Evolutionary conservation across 2,888 invertebrate genomes (phyloP).

Genomic region (Melieria picta): DNA sequence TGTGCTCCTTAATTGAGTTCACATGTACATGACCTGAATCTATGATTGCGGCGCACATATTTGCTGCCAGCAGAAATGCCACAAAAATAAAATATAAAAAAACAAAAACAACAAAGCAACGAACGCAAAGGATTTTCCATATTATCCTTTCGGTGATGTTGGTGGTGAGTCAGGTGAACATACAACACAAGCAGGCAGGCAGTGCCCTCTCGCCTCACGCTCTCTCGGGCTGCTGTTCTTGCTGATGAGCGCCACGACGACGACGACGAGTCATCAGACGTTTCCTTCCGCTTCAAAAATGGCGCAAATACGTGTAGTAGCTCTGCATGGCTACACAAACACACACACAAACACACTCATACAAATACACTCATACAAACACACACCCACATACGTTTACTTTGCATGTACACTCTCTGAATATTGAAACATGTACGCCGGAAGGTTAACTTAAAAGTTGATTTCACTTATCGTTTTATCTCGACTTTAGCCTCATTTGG

Average conservation of each 20-base stretch:
- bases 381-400: constrained; percentile 16
- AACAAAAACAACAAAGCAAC: constrained; percentile 21
- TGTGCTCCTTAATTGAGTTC: constrained; percentile 63
- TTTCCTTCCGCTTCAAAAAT: constrained; percentile 43
- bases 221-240: background rate
- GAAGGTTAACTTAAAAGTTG: constrained; percentile 56
- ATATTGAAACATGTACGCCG: constrained; percentile 47
- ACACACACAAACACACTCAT: constrained; percentile 8
- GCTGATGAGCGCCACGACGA: constrained; percentile 17
- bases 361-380: background rate
- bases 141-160: background rate
- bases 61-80: constrained; percentile 6
- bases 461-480: constrained; percentile 54
- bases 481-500: background rate
- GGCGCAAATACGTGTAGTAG: background rate
- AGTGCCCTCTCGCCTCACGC: no score
- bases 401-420: background rate
- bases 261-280: constrained; percentile 45
- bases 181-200: no score
- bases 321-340: background rate
- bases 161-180: constrained; percentile 5
- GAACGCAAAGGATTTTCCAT: background rate
- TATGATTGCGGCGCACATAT: constrained; percentile 46
- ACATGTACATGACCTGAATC: constrained; percentile 63
- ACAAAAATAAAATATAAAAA: background rate